Percentiles rank a stretch among this genome's conserved stretches.
Conservation (phyloP, 2,797 vertebrate genomes). For the Rhadinocentrus ornatus region DNA sequence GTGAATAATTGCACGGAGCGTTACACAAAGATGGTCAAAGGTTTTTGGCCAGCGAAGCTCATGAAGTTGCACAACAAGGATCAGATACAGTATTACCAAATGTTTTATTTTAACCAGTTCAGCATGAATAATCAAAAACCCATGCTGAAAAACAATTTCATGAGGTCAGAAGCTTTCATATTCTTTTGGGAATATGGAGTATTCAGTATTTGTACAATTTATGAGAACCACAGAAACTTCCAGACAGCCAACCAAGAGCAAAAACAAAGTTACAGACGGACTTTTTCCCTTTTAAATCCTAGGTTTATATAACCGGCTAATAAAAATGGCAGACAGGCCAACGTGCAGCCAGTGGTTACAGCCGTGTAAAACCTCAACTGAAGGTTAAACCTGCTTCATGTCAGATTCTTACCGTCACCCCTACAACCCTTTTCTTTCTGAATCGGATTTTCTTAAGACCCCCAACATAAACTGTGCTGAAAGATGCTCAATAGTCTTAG, state of each 20-base stretch:
- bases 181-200: slow-evolving; percentile 20
- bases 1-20: not conserved
- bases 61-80: not conserved
- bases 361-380: slow-evolving; percentile 39
- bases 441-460: slow-evolving; percentile 48
- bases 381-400: slow-evolving; percentile 43
- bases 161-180: slow-evolving; percentile 15
- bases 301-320: slow-evolving; percentile 65
- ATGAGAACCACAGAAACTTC: slow-evolving; percentile 46
- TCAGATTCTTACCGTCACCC: slow-evolving; percentile 41
- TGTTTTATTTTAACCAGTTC: slow-evolving; percentile 6
- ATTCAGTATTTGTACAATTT: slow-evolving; percentile 35
- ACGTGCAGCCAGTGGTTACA: slow-evolving; percentile 50
- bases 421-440: slow-evolving; percentile 14
- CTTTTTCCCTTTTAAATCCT: slow-evolving; percentile 51
- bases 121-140: slow-evolving; percentile 33
- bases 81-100: slow-evolving; percentile 16
- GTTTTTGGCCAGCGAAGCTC: not conserved
- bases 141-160: slow-evolving; percentile 23
- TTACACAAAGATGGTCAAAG: not conserved
- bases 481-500: slow-evolving; percentile 14
- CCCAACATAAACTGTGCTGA: slow-evolving; percentile 21
- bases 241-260: slow-evolving; percentile 34
- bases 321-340: slow-evolving; percentile 59
- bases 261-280: slow-evolving; percentile 32